These are phyloP conservation scores for Hephaestus fuliginosus DNA, from an alignment of 2,797 vertebrate species.

Conservation along the genomic window DNA sequence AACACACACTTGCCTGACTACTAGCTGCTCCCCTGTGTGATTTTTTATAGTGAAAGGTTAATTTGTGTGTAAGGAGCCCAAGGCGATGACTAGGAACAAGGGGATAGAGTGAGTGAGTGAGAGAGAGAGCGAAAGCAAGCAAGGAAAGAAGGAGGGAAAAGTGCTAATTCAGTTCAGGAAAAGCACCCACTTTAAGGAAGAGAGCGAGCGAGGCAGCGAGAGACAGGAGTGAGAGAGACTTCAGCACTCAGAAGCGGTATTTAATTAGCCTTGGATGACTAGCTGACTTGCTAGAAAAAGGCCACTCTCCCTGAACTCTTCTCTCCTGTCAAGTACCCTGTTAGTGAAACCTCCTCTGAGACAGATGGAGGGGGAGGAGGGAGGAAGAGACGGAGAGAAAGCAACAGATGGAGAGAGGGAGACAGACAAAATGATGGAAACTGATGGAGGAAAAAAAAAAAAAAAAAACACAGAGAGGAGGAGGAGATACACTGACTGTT, in stretches of 20 bases:
- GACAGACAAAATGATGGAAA: constrained; percentile 44
- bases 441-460: constrained; percentile 20
- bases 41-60: constrained; percentile 83
- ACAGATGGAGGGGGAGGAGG: constrained; percentile 65
- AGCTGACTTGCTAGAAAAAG: constrained; percentile 77
- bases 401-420: constrained; percentile 68
- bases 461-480: not conserved
- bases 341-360: constrained; percentile 76
- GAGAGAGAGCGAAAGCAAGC: constrained; percentile 24
- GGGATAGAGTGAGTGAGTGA: constrained; percentile 37
- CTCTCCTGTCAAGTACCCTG: constrained; percentile 79
- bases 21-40: constrained; percentile 65
- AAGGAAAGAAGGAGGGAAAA: constrained; percentile 31
- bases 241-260: constrained; percentile 68
- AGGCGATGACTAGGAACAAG: constrained; percentile 68
- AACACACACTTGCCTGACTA: constrained; percentile 44
- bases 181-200: constrained; percentile 62
- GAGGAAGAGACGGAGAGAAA: constrained; percentile 40
- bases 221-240: constrained; percentile 52
- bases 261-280: constrained; percentile 83
- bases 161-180: constrained; percentile 62
- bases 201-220: constrained; percentile 42
- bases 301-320: constrained; percentile 69
- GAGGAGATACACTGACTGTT: constrained; percentile 17
- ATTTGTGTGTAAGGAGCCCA: constrained; percentile 80